These are phyloP conservation scores for Enteromius unitaeniatus DNA, from an alignment of 2,797 vertebrate species.

Conservation along the genomic window DNA sequence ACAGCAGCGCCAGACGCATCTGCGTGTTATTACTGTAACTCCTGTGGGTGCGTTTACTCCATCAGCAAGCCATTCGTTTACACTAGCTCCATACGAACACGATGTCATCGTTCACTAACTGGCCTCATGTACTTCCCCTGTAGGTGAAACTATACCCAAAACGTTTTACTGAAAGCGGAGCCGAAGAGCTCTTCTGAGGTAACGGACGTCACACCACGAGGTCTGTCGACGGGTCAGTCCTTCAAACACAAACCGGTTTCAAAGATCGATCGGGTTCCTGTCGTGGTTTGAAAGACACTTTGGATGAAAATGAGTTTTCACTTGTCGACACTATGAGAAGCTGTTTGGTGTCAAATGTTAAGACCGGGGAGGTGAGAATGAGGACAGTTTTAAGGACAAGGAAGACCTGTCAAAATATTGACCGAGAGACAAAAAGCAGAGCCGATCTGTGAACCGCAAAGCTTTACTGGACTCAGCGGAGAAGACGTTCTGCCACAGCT, in stretches of 20 bases:
- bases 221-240: not conserved
- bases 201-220: not conserved
- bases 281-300: slow-evolving; percentile 45
- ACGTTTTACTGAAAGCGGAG: not conserved
- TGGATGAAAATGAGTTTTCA: slow-evolving; percentile 36
- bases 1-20: not conserved
- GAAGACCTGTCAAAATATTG: slow-evolving; percentile 70
- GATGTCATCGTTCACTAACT: not conserved
- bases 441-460: slow-evolving; percentile 21
- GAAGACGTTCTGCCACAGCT: not conserved
- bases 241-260: slow-evolving; percentile 10
- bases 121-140: not conserved
- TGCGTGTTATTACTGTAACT: not conserved
- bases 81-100: not conserved
- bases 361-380: slow-evolving; percentile 44
- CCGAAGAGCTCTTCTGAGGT: not conserved
- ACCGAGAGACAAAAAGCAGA: slow-evolving; percentile 66
- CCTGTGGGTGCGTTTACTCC: not conserved
- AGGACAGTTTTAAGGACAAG: slow-evolving; percentile 62
- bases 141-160: not conserved
- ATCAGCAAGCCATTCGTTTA: not conserved
- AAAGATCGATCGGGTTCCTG: slow-evolving; percentile 17
- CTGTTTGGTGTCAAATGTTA: slow-evolving; percentile 47
- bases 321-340: slow-evolving; percentile 32
- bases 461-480: not conserved